Percentiles rank a stretch among this genome's conserved stretches.
phyloP scores from a whole-genome alignment of 2,797 vertebrate genomes.

The Australoheros facetus region DNA sequence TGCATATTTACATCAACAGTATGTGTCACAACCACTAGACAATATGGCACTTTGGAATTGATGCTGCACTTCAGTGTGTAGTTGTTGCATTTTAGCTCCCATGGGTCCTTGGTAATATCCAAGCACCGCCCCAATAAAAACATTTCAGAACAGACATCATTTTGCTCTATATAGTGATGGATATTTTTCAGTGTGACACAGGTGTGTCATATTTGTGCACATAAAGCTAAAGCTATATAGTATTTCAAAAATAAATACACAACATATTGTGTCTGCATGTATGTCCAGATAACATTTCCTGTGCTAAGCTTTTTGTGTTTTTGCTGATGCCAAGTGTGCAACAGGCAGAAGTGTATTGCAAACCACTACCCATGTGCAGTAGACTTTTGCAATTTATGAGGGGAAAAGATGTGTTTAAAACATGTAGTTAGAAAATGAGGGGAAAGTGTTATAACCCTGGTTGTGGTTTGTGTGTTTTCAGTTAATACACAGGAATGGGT shows the following conservation, averaged over 20 bases:
- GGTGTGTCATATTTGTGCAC: neutral
- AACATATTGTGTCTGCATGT: neutral
- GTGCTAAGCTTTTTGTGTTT: neutral
- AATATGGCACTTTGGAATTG: neutral
- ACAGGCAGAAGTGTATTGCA: neutral
- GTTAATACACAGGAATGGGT: slow-evolving; percentile 78
- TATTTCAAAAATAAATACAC: neutral
- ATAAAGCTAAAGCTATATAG: neutral
- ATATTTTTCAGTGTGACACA: neutral
- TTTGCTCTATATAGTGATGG: neutral
- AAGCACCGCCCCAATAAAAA: neutral
- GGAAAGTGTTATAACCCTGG: neutral
- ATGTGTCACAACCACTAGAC: neutral
- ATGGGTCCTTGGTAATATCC: neutral
- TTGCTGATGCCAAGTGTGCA: neutral
- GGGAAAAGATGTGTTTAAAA: neutral
- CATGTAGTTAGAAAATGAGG: neutral
- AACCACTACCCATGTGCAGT: neutral
- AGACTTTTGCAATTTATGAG: neutral
- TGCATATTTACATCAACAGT: neutral
- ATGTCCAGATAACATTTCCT: neutral
- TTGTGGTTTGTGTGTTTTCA: slow-evolving; percentile 27
- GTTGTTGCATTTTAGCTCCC: neutral
- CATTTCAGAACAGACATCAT: neutral
- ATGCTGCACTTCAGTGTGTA: neutral